Evolutionary conservation across 1,140 invertebrate genomes (phyloP), one percentile per base, ranked within the genome.

Genomic region (Caenorhabditis latens): DNA sequence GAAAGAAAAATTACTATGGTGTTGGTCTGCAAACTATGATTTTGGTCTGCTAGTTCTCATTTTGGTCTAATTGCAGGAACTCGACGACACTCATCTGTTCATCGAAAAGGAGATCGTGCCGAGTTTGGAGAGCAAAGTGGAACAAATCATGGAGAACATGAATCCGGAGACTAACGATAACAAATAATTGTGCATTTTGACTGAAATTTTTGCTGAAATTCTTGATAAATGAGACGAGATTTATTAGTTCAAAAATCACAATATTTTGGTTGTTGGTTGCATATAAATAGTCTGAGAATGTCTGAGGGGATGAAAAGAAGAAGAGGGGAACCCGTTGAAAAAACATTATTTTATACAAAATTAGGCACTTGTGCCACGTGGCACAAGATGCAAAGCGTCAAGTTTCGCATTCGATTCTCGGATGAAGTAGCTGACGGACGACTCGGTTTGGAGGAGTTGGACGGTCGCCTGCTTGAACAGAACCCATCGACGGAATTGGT

Each of bases 41-140:
- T n/a, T n/a, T n/a, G n/a, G n/a, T n/a, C n/a, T n/a, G n/a, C n/a
- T n/a, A n/a, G n/a, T n/a, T n/a, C n/a, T n/a, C n/a, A n/a, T n/a
- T n/a, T n/a, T n/a, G n/a, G n/a, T n/a, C n/a, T n/a, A n/a, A n/a
- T 71, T 75, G 4, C 21, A 88, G 87, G 84, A 88, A 63, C 67
- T 88, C 6, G 84, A 88, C 65, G 87, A 84, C 19, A 88, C 87
- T n/a, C 83, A 85, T 67, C 65, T 88, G 4, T 85, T 88, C 14
- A 84, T 88, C 55, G 87, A 88, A 21, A 88, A 88, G 87, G 87
- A 88, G 16, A 88, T 88, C 55, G 58, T 84, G 32, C 83, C 83
- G 4, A 82, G 85, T n/a, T 53, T 88, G 50, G 87, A 88, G 46
- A 79, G 71, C 42, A 88, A 88, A 53, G 40, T 88, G 53, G 87